A percentile compares a stretch with the other conserved stretches of the same genome.
Conservation (phyloP, 2,888 invertebrate genomes). For the Flexamia atlantica region DNA sequence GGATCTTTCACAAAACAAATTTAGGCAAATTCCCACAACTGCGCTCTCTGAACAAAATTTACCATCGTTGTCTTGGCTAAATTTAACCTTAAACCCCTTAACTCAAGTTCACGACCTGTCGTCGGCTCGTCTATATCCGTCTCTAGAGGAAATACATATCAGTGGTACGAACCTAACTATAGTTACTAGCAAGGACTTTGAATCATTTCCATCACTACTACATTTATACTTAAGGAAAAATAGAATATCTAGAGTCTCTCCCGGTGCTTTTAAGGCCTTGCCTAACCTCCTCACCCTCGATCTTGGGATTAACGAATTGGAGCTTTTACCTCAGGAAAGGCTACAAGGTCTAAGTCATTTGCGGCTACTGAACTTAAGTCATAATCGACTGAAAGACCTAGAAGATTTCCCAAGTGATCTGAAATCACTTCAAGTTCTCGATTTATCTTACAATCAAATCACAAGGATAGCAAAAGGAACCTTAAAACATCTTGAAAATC, state of each 20-base stretch:
- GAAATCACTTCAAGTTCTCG: slow-evolving; percentile 86
- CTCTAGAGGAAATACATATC: slow-evolving; percentile 84
- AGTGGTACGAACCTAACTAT: slow-evolving; percentile 90
- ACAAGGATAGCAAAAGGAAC: slow-evolving; percentile 86
- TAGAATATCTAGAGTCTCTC: slow-evolving; percentile 87
- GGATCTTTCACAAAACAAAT: slow-evolving; percentile 88
- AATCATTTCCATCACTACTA: slow-evolving; percentile 87
- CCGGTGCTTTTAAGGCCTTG: slow-evolving; percentile 89
- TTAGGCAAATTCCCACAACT: slow-evolving; percentile 87
- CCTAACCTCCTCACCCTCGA: slow-evolving; percentile 88
- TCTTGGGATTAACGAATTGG: slow-evolving; percentile 89
- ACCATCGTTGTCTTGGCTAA: slow-evolving; percentile 85
- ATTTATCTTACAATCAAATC: slow-evolving; percentile 90
- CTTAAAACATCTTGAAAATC: slow-evolving; percentile 86
- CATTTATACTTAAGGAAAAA: slow-evolving; percentile 86
- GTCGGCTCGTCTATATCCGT: slow-evolving; percentile 73
- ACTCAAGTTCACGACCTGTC: slow-evolving; percentile 74
- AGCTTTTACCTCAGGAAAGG: slow-evolving; percentile 89
- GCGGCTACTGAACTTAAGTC: slow-evolving; percentile 88
- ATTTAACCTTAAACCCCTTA: slow-evolving; percentile 90
- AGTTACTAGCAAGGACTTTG: slow-evolving; percentile 91
- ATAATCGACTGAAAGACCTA: slow-evolving; percentile 88
- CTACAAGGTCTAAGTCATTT: slow-evolving; percentile 87
- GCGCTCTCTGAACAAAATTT: slow-evolving; percentile 86
- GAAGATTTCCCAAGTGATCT: slow-evolving; percentile 90